These are phyloP conservation scores for Crossoptilon crossoptilon DNA, from an alignment of 2,797 vertebrate genomes.

Conservation along the genomic window DNA sequence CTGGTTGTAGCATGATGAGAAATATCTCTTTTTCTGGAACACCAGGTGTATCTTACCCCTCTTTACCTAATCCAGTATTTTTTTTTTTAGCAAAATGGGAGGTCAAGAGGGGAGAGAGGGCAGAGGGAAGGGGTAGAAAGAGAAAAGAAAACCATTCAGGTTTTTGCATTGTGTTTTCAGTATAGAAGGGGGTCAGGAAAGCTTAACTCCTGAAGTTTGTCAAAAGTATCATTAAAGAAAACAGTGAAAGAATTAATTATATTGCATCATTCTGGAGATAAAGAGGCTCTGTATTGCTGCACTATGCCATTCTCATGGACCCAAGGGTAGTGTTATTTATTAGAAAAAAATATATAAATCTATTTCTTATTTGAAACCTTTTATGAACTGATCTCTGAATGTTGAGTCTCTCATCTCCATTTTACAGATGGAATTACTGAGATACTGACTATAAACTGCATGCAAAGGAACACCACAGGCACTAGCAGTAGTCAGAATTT, in stretches of 20 bases:
- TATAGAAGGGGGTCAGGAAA: not conserved
- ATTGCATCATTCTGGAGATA: not conserved
- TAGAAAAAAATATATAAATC: not conserved
- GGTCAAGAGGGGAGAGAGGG: too few relatives aligned
- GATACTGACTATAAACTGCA: not conserved
- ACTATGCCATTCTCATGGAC: not conserved
- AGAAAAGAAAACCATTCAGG: not conserved
- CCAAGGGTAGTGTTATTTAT: not conserved
- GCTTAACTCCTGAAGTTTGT: not conserved
- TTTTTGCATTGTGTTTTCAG: not conserved
- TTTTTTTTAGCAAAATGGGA: not conserved
- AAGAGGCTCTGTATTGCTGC: not conserved
- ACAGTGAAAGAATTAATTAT: not conserved
- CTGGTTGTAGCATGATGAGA: constrained; percentile 11
- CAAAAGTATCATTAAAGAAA: constrained; percentile 10
- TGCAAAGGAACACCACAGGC: not conserved
- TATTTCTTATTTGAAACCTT: not conserved
- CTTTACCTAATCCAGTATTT: not conserved
- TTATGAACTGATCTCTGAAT: not conserved
- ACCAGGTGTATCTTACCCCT: not conserved
- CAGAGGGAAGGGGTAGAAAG: too few relatives aligned
- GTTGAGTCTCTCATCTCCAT: not conserved
- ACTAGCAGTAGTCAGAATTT: not conserved
- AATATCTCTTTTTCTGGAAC: not conserved
- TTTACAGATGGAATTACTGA: not conserved